Conservation (phyloP, 37 sponge, comb jelly and placozoan genomes). For the Oscarella lobularis region DNA sequence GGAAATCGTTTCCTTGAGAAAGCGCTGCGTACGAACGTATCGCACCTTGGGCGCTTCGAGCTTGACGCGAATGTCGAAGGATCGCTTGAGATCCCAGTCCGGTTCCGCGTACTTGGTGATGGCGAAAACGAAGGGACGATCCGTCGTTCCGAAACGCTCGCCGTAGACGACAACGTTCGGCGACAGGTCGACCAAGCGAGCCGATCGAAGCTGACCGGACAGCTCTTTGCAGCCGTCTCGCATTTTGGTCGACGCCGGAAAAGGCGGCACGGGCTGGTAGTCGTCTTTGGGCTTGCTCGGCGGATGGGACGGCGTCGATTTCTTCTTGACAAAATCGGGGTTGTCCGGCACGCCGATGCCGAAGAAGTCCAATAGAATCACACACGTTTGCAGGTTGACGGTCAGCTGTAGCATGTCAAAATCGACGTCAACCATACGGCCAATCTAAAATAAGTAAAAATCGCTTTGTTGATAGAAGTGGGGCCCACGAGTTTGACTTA, state of each 20-base stretch:
- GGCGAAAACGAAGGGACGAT: conserved; percentile 62
- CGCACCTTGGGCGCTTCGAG: conserved; percentile 66
- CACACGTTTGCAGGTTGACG: conserved; percentile 94
- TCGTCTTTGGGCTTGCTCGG: too few species aligned
- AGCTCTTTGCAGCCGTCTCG: conserved; percentile 48
- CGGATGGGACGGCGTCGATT: too few species aligned
- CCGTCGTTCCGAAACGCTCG: conserved; percentile 67
- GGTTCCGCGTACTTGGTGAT: conserved; percentile 74
- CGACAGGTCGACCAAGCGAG: conserved; percentile 70
- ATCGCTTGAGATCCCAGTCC: conserved; percentile 51
- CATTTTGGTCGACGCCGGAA: too few species aligned
- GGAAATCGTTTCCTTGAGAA: conserved; percentile 82
- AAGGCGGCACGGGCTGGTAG: too few species aligned
- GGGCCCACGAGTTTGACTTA: conserved; percentile 26
- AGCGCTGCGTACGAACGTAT: conserved; percentile 96
- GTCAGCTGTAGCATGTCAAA: conserved; percentile 74
- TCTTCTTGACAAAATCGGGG: conserved; percentile 17
- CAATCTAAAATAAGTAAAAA: too few species aligned
- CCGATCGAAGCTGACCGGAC: conserved; percentile 54
- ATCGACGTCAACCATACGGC: conserved; percentile 41
- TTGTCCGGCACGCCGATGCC: conserved; percentile 51
- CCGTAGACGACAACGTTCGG: conserved; percentile 74
- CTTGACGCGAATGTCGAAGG: conserved; percentile 59
- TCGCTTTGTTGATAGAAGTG: too few species aligned
- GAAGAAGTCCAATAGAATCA: conserved; percentile 85